phyloP scores from a whole-genome alignment of 1,140 invertebrate genomes.

The Batillaria attramentaria region DNA sequence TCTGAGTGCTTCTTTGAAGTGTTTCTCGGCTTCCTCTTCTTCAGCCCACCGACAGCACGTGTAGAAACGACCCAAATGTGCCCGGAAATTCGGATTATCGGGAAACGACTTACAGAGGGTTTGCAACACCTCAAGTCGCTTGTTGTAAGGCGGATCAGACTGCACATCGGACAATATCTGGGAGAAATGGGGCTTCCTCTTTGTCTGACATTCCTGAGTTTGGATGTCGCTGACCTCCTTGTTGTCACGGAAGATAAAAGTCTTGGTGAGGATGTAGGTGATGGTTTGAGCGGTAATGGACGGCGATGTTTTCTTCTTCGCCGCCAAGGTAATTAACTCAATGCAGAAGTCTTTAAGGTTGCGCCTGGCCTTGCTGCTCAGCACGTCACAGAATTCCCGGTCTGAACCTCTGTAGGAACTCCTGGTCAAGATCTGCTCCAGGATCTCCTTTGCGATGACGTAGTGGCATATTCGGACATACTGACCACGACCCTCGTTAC shows the following conservation, averaged over 20 bases:
- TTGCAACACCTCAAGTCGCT: constrained; percentile 39
- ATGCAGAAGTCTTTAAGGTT: constrained; percentile 37
- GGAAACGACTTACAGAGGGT: constrained; percentile 39
- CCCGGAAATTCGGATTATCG: constrained; percentile 44
- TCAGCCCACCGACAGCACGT: constrained; percentile 37
- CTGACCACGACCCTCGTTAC: constrained; percentile 33
- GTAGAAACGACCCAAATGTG: constrained; percentile 49
- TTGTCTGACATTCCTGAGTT: neutral
- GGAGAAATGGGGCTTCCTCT: constrained; percentile 29
- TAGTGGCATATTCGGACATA: constrained; percentile 51
- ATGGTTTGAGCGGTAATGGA: constrained; percentile 22
- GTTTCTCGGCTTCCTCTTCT: constrained; percentile 38
- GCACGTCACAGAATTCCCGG: no score
- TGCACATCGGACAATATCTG: constrained; percentile 42
- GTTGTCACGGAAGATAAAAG: constrained; percentile 44
- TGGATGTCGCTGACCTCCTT: constrained; percentile 38
- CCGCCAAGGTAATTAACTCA: constrained; percentile 38
- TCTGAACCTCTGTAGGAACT: neutral
- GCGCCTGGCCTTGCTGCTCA: constrained; percentile 35
- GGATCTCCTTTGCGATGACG: constrained; percentile 54
- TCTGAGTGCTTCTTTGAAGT: constrained; percentile 41
- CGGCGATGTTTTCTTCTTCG: constrained; percentile 14
- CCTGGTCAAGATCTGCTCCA: constrained; percentile 45
- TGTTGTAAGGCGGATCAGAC: constrained; percentile 36
- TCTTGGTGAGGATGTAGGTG: constrained; percentile 37